phyloP scores from a whole-genome alignment of 2,113 vertebrate genomes.

The Macquaria australasica region DNA sequence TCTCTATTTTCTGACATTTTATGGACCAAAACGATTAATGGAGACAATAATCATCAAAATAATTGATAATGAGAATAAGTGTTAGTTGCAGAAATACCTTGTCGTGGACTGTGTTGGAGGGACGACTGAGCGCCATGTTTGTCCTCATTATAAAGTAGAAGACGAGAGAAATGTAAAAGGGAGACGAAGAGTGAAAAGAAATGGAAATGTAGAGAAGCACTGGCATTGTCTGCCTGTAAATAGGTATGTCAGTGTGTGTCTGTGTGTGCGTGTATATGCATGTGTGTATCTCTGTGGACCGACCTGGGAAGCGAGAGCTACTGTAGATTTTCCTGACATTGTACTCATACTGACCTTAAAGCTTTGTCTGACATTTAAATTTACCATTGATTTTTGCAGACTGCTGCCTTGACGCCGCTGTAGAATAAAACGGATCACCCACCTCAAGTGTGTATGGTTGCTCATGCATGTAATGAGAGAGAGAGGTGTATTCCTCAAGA shows the following conservation, averaged over 20 bases:
- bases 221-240: neutral
- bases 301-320: neutral
- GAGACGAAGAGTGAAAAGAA: neutral
- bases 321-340: conserved; percentile 59
- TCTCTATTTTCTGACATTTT: neutral
- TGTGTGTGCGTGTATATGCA: neutral
- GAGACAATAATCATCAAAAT: neutral
- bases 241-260: neutral
- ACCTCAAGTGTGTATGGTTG: neutral
- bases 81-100: neutral
- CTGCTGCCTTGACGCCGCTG: neutral
- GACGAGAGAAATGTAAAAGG: neutral
- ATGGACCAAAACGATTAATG: neutral
- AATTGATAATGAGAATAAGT: neutral
- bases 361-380: conserved; percentile 64
- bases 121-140: neutral
- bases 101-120: neutral
- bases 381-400: conserved; percentile 48
- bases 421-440: conserved; percentile 42
- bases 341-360: conserved; percentile 51
- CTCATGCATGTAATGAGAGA: neutral
- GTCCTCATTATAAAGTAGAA: neutral
- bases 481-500: neutral
- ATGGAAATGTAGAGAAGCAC: neutral
- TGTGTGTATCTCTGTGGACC: neutral